Conservation (phyloP, 2,797 vertebrate species). For the Ciconia nigra region DNA sequence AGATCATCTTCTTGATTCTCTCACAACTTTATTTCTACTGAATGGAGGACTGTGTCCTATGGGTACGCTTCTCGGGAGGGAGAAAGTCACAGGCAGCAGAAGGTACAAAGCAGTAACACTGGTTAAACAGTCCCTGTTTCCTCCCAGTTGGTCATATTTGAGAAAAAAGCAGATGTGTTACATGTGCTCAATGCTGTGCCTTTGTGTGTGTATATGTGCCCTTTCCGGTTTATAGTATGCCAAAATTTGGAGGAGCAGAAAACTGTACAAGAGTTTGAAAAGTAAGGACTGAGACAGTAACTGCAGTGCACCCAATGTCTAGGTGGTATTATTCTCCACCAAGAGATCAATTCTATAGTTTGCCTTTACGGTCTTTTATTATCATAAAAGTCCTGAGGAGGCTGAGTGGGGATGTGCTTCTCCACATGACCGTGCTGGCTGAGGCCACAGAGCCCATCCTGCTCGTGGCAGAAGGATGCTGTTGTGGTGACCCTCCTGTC, state of each 20-base stretch:
- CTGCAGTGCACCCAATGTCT: background rate
- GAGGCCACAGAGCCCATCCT: background rate
- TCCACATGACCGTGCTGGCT: fast-evolving
- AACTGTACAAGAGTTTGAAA: background rate
- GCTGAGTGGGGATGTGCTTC: background rate
- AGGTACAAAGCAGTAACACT: background rate
- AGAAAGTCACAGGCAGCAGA: background rate
- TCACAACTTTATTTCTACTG: background rate
- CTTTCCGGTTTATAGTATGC: background rate
- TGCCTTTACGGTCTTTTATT: background rate
- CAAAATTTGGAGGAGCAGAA: background rate
- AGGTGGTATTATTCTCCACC: background rate
- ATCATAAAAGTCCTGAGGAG: background rate
- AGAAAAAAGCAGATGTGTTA: background rate
- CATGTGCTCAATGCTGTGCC: background rate
- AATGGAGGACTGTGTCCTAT: background rate
- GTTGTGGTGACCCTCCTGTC: background rate
- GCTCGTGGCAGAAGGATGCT: fast-evolving
- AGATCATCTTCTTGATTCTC: background rate
- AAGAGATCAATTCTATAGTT: background rate
- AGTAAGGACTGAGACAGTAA: background rate
- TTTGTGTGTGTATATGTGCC: background rate
- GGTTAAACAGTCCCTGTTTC: background rate
- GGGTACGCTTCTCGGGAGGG: background rate
- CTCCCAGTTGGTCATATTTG: background rate